Percentiles rank a stretch among this genome's conserved stretches.
phyloP scores from a whole-genome alignment of 2,888 invertebrate genomes.

The Fissipunctia ypsillon region DNA sequence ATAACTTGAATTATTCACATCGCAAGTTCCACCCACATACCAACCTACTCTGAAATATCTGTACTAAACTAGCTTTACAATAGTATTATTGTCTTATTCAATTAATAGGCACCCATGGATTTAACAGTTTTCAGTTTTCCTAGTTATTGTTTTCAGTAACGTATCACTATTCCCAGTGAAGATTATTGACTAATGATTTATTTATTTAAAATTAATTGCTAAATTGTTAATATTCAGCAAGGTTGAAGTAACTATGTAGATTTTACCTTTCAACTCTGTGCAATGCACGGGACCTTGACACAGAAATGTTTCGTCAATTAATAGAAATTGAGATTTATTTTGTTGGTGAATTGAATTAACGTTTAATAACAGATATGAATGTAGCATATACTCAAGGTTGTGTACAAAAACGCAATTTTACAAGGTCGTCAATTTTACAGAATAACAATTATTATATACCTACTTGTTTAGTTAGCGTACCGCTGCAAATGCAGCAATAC shows the following conservation, averaged over 20 bases:
- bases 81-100: not conserved
- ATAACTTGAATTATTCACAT: not conserved
- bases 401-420: slow-evolving; percentile 59
- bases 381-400: slow-evolving; percentile 63
- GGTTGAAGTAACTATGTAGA: slow-evolving; percentile 83
- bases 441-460: slow-evolving; percentile 21
- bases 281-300: slow-evolving; percentile 83
- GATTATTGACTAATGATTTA: slow-evolving; percentile 57
- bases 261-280: slow-evolving; percentile 86
- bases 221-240: slow-evolving; percentile 82
- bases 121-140: slow-evolving; percentile 3
- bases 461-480: slow-evolving; percentile 27
- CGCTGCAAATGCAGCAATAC: slow-evolving; percentile 22
- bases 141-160: slow-evolving; percentile 39
- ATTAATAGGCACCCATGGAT: not conserved
- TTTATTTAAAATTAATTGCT: slow-evolving; percentile 76
- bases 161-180: slow-evolving; percentile 49
- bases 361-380: slow-evolving; percentile 65
- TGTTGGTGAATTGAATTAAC: slow-evolving; percentile 71
- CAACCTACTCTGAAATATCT: not conserved
- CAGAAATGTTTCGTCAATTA: slow-evolving; percentile 84
- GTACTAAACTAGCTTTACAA: not conserved
- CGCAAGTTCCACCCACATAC: too few relatives aligned
- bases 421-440: slow-evolving; percentile 58
- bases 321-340: slow-evolving; percentile 80